Percentiles rank a stretch among this genome's conserved stretches.
Evolutionary conservation across 2,797 vertebrate species (phyloP).

Genomic region (Otolemur crassicaudatus): DNA sequence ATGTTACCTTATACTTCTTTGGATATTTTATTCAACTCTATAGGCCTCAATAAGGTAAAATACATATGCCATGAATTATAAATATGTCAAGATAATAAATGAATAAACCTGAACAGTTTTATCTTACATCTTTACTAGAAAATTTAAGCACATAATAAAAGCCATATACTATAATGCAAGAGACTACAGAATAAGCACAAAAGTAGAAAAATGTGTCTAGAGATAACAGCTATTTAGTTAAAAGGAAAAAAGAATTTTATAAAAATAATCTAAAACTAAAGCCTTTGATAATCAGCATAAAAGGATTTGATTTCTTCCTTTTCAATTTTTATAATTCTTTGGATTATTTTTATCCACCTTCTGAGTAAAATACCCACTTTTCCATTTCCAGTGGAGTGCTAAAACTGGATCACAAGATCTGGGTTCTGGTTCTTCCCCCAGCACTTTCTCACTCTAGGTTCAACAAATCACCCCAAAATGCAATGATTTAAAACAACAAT

Average conservation of each 20-base stretch:
- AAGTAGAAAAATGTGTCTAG: neutral
- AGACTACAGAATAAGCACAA: neutral
- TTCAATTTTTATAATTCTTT: conserved; percentile 11
- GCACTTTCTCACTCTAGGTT: neutral
- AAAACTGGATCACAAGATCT: neutral
- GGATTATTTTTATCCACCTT: neutral
- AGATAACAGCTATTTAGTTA: conserved; percentile 37
- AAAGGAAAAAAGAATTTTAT: conserved; percentile 15
- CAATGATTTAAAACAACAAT: neutral
- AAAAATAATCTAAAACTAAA: conserved; percentile 34
- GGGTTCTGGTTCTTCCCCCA: neutral
- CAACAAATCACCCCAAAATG: neutral
- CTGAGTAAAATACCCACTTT: neutral
- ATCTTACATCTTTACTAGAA: conserved; percentile 50
- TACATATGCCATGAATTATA: conserved; percentile 17
- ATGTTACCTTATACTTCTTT: neutral
- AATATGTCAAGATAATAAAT: conserved; percentile 26
- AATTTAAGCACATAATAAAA: conserved; percentile 55
- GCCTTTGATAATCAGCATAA: conserved; percentile 11
- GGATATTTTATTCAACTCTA: conserved; percentile 40
- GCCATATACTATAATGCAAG: neutral
- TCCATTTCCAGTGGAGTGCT: neutral
- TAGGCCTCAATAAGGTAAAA: neutral
- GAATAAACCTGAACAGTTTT: neutral
- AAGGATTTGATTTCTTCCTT: conserved; percentile 38